A percentile compares a stretch with the other conserved stretches of the same genome.
These are phyloP conservation scores for Vimba vimba DNA, from an alignment of 2,113 vertebrate species.

Conservation along the genomic window DNA sequence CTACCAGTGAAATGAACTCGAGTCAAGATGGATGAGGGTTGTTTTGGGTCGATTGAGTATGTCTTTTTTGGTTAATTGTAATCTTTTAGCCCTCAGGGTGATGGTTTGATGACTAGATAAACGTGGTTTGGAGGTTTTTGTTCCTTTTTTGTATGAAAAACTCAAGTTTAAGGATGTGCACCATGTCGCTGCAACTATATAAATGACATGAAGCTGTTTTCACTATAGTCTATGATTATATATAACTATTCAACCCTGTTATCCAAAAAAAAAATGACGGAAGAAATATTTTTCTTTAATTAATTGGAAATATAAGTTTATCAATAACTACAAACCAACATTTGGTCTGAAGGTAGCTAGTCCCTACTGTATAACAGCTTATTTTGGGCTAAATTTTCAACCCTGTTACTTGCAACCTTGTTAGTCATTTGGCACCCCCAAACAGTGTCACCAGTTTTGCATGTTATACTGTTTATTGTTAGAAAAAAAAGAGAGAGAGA, in stretches of 20 bases:
- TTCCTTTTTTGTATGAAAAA: background rate
- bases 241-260: background rate
- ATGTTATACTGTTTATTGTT: too few relatives aligned
- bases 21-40: background rate
- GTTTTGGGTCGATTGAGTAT: constrained; percentile 5
- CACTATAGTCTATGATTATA: background rate
- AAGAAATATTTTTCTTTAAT: too few relatives aligned
- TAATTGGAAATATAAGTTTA: background rate
- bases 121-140: background rate
- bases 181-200: background rate
- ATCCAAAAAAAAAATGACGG: too few relatives aligned
- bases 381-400: too few relatives aligned
- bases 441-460: too few relatives aligned
- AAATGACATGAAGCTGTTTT: background rate
- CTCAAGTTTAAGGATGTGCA: background rate
- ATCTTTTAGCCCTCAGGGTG: constrained; percentile 11
- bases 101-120: background rate
- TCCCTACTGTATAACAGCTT: background rate
- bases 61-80: constrained; percentile 20
- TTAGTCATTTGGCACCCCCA: too few relatives aligned
- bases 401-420: too few relatives aligned
- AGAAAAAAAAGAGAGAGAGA: too few relatives aligned
- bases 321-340: background rate
- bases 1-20: background rate
- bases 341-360: background rate